Percentiles rank a stretch among this genome's conserved stretches.
Conservation (phyloP, 2,888 invertebrate species). For the Ferdinandea cuprea region DNA sequence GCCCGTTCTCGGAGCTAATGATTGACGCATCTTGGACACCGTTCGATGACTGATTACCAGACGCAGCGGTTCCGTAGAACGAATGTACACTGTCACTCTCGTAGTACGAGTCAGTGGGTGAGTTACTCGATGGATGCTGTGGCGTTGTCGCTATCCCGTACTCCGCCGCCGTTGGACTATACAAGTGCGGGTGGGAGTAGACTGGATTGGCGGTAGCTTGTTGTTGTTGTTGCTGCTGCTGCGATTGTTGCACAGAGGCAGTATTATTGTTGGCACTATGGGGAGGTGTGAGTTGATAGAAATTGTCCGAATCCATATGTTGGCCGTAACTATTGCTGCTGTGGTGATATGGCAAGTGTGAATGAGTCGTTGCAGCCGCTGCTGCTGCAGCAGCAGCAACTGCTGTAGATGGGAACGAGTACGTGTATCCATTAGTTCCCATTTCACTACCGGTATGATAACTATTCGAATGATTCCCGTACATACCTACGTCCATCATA, state of each 20-base stretch:
- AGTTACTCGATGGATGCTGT: slow-evolving; percentile 81
- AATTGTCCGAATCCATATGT: slow-evolving; percentile 76
- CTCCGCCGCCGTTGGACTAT: slow-evolving; percentile 83
- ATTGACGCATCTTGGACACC: slow-evolving; percentile 85
- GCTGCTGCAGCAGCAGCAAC: slow-evolving; percentile 72
- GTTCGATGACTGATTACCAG: slow-evolving; percentile 74
- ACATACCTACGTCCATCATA: slow-evolving; percentile 84
- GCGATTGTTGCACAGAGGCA: slow-evolving; percentile 37
- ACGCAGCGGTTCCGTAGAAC: slow-evolving; percentile 79
- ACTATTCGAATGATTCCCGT: slow-evolving; percentile 82
- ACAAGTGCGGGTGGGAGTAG: slow-evolving; percentile 82
- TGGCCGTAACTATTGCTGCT: slow-evolving; percentile 78
- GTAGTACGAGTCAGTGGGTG: slow-evolving; percentile 82
- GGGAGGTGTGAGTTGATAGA: slow-evolving; percentile 75
- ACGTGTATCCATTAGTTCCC: slow-evolving; percentile 79
- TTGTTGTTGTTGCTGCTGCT: slow-evolving; percentile 75
- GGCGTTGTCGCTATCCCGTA: slow-evolving; percentile 81
- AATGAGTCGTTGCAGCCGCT: slow-evolving; percentile 77
- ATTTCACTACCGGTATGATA: slow-evolving; percentile 78
- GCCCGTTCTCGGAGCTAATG: slow-evolving; percentile 92
- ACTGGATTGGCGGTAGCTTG: slow-evolving; percentile 77
- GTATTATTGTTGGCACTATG: slow-evolving; percentile 69
- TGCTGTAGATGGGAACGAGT: slow-evolving; percentile 78
- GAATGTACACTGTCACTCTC: slow-evolving; percentile 82
- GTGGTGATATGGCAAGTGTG: slow-evolving; percentile 77